Evolutionary conservation across 2,888 invertebrate species (phyloP), one percentile per base, ranked within the genome.

Genomic region (Harpalus rubripes): DNA sequence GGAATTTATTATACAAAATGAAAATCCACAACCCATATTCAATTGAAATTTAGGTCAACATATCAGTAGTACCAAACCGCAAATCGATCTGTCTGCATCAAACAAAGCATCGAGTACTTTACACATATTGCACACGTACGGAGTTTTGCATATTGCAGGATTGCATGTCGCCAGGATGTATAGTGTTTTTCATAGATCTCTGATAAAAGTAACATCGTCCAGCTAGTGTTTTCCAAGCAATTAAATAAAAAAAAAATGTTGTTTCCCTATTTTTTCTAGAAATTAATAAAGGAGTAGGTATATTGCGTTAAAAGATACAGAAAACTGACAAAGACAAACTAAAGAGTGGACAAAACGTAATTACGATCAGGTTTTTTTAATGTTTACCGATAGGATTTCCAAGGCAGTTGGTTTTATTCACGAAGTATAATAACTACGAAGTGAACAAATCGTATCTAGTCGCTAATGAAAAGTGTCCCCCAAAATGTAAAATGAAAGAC

Each of bases 21-120:
- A 52, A 52, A 52, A 52, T 52, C 44, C 44, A 52, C 44, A 52
- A 59, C 18, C 59, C 59, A 59, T 16, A 59, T 16, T 59, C 16
- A 59, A 59, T 59, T 59, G n/a, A 16, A 16, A 16, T 16, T 16
- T 16, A 59, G 18, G 18, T 59, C 16, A 59, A 59, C 59, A 16
- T 59, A 16, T 59, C 59, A 59, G 15, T 59, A 16, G 18, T 59
- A 59, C 59, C 59, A 59, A 59, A 59, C 59, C 59, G 59, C 59
- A 59, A 59, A 59, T 16, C 59, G 18, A 59, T 16, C 59, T 16
- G 59, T 59, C 18, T 59, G 59, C 59, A 59, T 15, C 59, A 59
- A 59, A 59, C 59, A 59, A 59, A 59, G 12, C 44, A 52, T 10
- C 12, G 10, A 10, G 10, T 4, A 52, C 44, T 52, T 52, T 52